Percentiles rank a stretch among this genome's conserved stretches.
These are phyloP conservation scores for Stenoptilia bipunctidactyla DNA, from an alignment of 2,888 invertebrate genomes.

Conservation along the genomic window DNA sequence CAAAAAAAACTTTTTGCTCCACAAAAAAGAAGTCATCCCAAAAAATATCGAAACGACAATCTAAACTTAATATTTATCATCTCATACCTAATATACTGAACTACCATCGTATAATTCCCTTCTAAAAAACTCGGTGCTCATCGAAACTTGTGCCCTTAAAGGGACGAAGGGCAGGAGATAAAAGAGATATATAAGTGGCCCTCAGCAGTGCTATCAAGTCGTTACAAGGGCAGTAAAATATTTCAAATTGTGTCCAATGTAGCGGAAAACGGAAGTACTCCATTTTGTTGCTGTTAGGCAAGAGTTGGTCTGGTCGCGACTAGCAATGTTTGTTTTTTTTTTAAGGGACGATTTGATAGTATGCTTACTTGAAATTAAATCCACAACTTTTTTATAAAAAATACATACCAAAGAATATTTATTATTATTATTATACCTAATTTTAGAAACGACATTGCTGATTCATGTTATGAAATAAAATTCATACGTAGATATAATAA, in stretches of 20 bases:
- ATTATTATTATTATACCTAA: too few relatives aligned
- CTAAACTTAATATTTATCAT: background rate
- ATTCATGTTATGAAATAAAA: too few relatives aligned
- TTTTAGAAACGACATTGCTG: too few relatives aligned
- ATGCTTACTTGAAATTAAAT: too few relatives aligned
- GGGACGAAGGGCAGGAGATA: constrained; percentile 62
- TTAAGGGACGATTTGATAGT: too few relatives aligned
- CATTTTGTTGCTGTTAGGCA: too few relatives aligned
- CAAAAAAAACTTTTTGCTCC: too few relatives aligned
- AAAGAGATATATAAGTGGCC: constrained; percentile 71
- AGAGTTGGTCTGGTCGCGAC: constrained; percentile 5
- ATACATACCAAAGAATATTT: too few relatives aligned
- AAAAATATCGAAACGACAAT: background rate
- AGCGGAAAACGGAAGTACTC: constrained; percentile 67
- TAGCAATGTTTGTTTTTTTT: constrained; percentile 8
- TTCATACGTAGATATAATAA: too few relatives aligned
- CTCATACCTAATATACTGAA: constrained; percentile 11
- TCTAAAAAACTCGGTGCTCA: constrained; percentile 49
- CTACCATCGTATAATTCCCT: constrained; percentile 22
- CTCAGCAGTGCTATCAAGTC: constrained; percentile 68
- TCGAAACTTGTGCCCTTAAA: constrained; percentile 31
- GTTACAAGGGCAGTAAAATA: constrained; percentile 70
- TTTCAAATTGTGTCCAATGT: constrained; percentile 71
- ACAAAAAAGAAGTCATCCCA: too few relatives aligned
- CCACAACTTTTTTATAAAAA: too few relatives aligned